Conservation (phyloP, 2,888 invertebrate species). For the Diaperis boleti region DNA sequence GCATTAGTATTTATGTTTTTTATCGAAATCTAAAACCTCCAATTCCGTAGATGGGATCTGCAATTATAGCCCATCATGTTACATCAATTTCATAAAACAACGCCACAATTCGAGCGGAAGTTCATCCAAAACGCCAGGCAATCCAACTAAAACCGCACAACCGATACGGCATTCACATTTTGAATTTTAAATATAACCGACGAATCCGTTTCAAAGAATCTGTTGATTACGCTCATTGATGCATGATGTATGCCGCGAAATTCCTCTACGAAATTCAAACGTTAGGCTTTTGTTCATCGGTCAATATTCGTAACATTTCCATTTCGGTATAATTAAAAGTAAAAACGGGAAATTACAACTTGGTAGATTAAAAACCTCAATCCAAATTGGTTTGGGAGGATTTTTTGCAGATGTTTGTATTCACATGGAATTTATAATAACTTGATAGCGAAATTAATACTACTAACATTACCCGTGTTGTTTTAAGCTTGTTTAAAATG, state of each 20-base stretch:
- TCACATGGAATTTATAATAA: too few species aligned
- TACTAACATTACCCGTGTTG: too few species aligned
- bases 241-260: conserved; percentile 9
- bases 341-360: conserved; percentile 14
- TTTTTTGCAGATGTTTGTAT: too few species aligned
- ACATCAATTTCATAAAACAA: conserved; percentile 10
- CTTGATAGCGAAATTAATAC: too few species aligned
- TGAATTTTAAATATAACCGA: conserved; percentile 19
- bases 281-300: conserved; percentile 11
- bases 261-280: conserved; percentile 24
- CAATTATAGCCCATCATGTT: conserved; percentile 5
- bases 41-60: neutral
- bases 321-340: conserved; percentile 10
- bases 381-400: too few species aligned
- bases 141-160: conserved; percentile 12
- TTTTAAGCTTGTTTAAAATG: too few species aligned
- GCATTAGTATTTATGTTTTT: too few species aligned
- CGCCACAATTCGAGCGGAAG: conserved; percentile 23
- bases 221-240: conserved; percentile 18
- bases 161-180: conserved; percentile 35
- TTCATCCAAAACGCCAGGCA: conserved; percentile 22
- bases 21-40: too few species aligned
- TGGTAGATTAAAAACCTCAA: neutral
- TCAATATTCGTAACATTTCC: conserved; percentile 8
- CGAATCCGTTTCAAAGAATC: conserved; percentile 23